phyloP scores from a whole-genome alignment of 1,140 invertebrate species.

The Scylla paramamosain region DNA sequence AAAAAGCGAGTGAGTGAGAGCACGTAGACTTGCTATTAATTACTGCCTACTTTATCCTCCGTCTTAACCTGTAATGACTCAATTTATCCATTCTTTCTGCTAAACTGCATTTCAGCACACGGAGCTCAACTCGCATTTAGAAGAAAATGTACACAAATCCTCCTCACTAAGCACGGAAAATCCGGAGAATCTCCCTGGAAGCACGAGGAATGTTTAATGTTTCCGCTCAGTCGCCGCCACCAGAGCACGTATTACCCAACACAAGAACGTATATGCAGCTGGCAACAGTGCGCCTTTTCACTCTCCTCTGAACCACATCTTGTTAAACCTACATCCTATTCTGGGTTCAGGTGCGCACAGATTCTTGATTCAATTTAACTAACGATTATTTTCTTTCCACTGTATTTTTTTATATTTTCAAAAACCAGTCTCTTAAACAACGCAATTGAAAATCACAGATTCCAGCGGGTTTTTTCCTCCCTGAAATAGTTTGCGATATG shows the following conservation, averaged over 20 bases:
- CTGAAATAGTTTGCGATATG: slow-evolving; percentile 38
- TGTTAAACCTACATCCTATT: background rate
- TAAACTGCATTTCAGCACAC: too few species aligned
- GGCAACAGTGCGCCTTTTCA: background rate
- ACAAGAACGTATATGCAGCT: background rate
- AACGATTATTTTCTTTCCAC: background rate
- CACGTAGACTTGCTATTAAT: too few species aligned
- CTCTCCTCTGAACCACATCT: background rate
- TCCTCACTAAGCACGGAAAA: too few species aligned
- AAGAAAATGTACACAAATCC: background rate
- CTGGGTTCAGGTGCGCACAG: background rate
- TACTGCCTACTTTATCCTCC: too few species aligned
- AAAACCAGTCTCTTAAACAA: background rate
- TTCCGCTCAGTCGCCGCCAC: too few species aligned
- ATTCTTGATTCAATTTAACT: background rate
- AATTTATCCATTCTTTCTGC: too few species aligned
- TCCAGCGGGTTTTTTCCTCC: background rate
- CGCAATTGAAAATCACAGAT: background rate
- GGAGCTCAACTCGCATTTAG: background rate
- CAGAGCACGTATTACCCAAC: too few species aligned
- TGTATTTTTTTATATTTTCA: background rate
- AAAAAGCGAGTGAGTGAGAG: too few species aligned
- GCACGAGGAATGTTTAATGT: too few species aligned
- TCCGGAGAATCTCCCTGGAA: too few species aligned
- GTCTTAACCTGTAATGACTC: too few species aligned